phyloP scores from a whole-genome alignment of 2,113 vertebrate genomes.

The Merops nubicus region DNA sequence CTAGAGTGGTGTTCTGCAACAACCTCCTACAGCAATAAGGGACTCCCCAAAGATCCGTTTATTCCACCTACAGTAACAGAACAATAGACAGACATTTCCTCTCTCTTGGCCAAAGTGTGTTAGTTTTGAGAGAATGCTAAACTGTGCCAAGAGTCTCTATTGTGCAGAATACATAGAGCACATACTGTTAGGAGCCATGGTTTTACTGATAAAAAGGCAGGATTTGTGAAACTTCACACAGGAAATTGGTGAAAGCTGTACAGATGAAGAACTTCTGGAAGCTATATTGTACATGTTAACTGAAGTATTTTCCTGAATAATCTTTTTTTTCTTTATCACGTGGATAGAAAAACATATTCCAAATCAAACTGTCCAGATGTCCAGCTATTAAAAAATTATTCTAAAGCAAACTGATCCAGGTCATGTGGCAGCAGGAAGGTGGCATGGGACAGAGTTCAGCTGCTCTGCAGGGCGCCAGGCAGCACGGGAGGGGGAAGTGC shows the following conservation, averaged over 20 bases:
- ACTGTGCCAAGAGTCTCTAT: neutral
- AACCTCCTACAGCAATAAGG: neutral
- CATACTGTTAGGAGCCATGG: neutral
- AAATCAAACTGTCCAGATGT: neutral
- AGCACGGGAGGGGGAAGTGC: neutral
- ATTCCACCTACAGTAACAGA: neutral
- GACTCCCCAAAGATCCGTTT: neutral
- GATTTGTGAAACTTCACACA: neutral
- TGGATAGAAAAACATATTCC: rapidly evolving
- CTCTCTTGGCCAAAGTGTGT: neutral
- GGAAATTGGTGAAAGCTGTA: neutral
- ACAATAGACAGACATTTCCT: neutral
- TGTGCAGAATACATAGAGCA: neutral
- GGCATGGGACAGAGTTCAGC: neutral
- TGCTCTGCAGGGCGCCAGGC: neutral
- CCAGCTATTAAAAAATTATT: neutral
- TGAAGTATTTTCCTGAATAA: neutral
- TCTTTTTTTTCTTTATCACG: neutral
- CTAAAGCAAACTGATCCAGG: neutral
- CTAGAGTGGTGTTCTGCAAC: neutral
- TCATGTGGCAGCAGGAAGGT: neutral
- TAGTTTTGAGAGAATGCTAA: neutral
- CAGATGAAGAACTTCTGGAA: neutral
- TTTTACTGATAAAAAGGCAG: neutral
- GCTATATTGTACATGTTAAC: neutral